Conservation (phyloP, 2,888 invertebrate genomes). For the Tubiluchus corallicola region DNA sequence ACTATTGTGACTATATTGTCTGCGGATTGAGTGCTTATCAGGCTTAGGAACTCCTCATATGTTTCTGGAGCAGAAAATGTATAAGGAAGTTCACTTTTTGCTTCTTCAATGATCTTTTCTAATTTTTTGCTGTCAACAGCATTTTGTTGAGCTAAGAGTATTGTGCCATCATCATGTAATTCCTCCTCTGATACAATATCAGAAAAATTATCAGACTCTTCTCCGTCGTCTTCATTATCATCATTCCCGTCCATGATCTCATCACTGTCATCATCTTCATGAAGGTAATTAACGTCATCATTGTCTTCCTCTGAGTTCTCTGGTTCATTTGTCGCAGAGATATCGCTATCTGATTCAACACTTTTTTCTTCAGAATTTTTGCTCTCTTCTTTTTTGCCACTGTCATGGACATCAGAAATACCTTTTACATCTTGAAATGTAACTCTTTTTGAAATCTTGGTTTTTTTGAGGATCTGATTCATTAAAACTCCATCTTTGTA, state of each 20-base stretch:
- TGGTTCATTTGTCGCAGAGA: constrained; percentile 12
- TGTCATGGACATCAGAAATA: constrained; percentile 17
- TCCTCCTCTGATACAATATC: constrained; percentile 12
- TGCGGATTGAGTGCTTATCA: constrained; percentile 41
- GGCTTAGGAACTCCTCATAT: constrained; percentile 42
- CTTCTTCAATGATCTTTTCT: too few species aligned
- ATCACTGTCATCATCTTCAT: constrained; percentile 17
- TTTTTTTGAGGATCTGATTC: too few species aligned
- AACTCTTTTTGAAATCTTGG: too few species aligned
- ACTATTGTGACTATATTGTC: constrained; percentile 49
- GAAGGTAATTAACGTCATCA: constrained; percentile 16
- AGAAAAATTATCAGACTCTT: constrained; percentile 13
- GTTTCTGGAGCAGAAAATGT: constrained; percentile 36
- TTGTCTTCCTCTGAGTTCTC: constrained; percentile 11
- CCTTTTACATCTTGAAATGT: constrained; percentile 5
- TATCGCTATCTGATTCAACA: constrained; percentile 13
- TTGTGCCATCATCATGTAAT: too few species aligned
- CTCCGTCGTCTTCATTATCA: constrained; percentile 2
- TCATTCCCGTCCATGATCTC: constrained; percentile 9
- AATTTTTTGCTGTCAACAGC: too few species aligned
- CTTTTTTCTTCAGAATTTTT: constrained; percentile 10
- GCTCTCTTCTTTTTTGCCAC: constrained; percentile 18
- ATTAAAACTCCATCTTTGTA: too few species aligned
- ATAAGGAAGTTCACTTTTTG: too few species aligned
- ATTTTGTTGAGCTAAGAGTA: too few species aligned